Evolutionary conservation across 2,113 vertebrate species (phyloP).

Genomic region (Callithrix jacchus): DNA sequence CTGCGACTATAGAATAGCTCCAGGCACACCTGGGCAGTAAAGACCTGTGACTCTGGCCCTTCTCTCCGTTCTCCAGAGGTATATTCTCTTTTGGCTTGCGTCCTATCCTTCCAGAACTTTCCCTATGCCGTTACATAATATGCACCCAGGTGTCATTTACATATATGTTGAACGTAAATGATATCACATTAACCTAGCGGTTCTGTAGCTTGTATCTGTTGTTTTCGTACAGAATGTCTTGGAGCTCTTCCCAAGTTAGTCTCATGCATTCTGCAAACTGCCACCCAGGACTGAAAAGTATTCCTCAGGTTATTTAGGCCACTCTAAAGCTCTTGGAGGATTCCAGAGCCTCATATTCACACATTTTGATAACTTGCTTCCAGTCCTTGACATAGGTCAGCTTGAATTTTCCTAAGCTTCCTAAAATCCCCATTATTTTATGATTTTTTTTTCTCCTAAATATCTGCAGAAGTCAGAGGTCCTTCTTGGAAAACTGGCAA

Average conservation of each 20-base stretch:
- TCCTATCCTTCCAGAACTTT: neutral
- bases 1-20: no score
- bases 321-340: neutral
- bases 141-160: no score
- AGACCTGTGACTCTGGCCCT: neutral
- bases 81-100: neutral
- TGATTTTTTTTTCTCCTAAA: no score
- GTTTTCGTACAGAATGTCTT: rapidly evolving
- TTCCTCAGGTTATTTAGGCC: neutral
- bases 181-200: neutral
- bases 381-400: rapidly evolving
- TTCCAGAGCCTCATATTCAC: no score
- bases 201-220: neutral
- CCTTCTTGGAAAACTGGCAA: neutral
- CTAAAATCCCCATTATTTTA: neutral
- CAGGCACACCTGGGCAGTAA: no score
- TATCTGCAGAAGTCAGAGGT: neutral
- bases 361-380: neutral
- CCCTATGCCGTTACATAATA: rapidly evolving
- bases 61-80: neutral
- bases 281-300: rapidly evolving
- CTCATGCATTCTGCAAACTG: neutral
- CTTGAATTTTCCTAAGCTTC: neutral
- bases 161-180: neutral
- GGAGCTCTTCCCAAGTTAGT: rapidly evolving